phyloP scores from a whole-genome alignment of 2,797 vertebrate species.

The Diplodus sargus region DNA sequence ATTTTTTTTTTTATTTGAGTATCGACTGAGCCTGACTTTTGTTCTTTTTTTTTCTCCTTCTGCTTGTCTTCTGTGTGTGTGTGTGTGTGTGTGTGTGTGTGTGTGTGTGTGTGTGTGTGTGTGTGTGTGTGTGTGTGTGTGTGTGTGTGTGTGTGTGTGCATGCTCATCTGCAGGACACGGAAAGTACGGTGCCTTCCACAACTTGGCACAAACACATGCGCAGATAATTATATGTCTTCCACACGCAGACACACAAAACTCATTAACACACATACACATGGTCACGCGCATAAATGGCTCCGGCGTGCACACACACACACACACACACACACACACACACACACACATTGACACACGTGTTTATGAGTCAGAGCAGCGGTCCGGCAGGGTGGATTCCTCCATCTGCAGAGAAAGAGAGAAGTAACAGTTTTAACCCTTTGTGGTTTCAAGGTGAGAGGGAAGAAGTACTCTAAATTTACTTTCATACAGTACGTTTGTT shows the following conservation, averaged over 20 bases:
- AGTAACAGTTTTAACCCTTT: constrained; percentile 59
- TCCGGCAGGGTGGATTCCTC: constrained; percentile 64
- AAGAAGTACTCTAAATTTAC: neutral
- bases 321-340: constrained; percentile 19
- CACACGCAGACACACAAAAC: constrained; percentile 39
- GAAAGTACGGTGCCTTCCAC: constrained; percentile 84
- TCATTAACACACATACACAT: constrained; percentile 51
- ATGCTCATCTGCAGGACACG: constrained; percentile 65
- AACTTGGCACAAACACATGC: constrained; percentile 75
- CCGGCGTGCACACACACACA: neutral
- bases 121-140: neutral
- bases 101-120: neutral
- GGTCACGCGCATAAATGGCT: constrained; percentile 15
- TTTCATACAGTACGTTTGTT: neutral
- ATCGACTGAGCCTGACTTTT: neutral
- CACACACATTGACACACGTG: neutral
- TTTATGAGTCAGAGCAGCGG: constrained; percentile 57
- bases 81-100: too few relatives aligned
- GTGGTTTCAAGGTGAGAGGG: constrained; percentile 45
- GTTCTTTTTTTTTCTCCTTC: constrained; percentile 5
- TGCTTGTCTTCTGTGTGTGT: neutral
- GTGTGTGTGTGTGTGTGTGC: neutral
- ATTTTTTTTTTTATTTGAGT: constrained; percentile 23
- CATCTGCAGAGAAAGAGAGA: constrained; percentile 58
- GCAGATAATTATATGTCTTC: constrained; percentile 79